phyloP scores from a whole-genome alignment of 37 sponge, comb jelly and placozoan genomes.

The Ephydatia muelleri region DNA sequence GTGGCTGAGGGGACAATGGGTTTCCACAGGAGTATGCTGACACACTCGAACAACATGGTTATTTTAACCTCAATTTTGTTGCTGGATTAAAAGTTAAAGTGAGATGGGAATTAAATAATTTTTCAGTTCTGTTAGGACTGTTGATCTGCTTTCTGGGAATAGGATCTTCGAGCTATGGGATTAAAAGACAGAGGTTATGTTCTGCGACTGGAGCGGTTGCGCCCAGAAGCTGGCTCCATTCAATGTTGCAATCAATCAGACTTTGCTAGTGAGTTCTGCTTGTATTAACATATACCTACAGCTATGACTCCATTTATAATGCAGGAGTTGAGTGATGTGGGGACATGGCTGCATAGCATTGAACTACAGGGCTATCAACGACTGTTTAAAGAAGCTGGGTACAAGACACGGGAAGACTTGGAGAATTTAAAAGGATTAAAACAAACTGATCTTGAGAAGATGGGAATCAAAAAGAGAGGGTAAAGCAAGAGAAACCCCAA shows the following conservation, averaged over 20 bases:
- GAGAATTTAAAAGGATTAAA: conserved; percentile 56
- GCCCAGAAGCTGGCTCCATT: conserved; percentile 50
- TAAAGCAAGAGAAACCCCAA: conserved; percentile 1
- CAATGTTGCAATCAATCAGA: no score
- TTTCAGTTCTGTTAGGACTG: no score
- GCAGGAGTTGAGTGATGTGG: conserved; percentile 39
- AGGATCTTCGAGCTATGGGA: conserved; percentile 78
- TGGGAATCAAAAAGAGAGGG: conserved; percentile 81
- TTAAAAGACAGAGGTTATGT: conserved; percentile 59
- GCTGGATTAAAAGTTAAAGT: conserved; percentile 36
- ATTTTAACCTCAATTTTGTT: conserved; percentile 41
- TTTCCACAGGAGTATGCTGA: conserved; percentile 4
- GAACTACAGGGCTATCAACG: conserved; percentile 53
- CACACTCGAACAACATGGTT: conserved; percentile 58
- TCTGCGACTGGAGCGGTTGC: conserved; percentile 53
- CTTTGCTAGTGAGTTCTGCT: no score
- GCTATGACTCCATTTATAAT: not conserved
- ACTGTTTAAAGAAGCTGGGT: conserved; percentile 64
- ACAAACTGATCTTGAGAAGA: conserved; percentile 45
- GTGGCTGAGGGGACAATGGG: no score
- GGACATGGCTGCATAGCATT: conserved; percentile 41
- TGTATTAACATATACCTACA: no score
- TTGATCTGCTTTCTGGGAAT: not conserved
- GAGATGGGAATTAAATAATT: no score
- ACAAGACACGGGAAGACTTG: conserved; percentile 51